These are phyloP conservation scores for Phymanthus crucifer DNA, from an alignment of 92 coral and sea anemone genomes.

Conservation along the genomic window DNA sequence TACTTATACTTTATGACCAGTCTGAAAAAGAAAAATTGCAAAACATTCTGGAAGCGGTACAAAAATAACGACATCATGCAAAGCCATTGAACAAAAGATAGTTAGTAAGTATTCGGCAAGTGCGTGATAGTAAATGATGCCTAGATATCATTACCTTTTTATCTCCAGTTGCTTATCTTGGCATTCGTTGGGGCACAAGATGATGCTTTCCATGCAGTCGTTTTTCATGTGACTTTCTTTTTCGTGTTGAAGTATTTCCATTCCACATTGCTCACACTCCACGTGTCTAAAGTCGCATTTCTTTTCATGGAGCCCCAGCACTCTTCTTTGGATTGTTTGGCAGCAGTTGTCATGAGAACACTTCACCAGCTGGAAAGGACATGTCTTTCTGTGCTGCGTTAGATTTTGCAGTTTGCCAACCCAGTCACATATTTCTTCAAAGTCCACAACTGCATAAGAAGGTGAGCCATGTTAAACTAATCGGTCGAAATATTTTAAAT, in stretches of 20 bases:
- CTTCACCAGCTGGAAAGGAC: background rate
- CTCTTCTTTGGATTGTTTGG: background rate
- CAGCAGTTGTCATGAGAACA: background rate
- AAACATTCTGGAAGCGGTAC: no score
- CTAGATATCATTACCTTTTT: background rate
- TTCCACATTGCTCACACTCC: background rate
- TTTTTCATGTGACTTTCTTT: background rate
- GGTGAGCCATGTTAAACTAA: no score
- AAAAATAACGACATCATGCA: background rate
- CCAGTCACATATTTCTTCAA: background rate
- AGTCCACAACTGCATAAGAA: no score
- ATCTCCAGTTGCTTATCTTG: background rate
- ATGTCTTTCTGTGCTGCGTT: background rate
- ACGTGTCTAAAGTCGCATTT: background rate
- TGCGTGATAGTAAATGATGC: no score
- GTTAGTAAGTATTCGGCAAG: no score
- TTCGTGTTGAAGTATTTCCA: background rate
- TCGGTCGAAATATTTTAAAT: no score
- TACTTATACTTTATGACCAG: no score
- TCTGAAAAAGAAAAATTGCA: no score
- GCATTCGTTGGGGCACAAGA: background rate
- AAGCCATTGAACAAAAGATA: background rate
- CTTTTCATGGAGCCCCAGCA: background rate
- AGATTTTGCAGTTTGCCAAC: conserved; percentile 1
- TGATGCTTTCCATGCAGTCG: background rate